Evolutionary conservation across 2,113 vertebrate genomes (phyloP).

Genomic region (Oreochromis niloticus): DNA sequence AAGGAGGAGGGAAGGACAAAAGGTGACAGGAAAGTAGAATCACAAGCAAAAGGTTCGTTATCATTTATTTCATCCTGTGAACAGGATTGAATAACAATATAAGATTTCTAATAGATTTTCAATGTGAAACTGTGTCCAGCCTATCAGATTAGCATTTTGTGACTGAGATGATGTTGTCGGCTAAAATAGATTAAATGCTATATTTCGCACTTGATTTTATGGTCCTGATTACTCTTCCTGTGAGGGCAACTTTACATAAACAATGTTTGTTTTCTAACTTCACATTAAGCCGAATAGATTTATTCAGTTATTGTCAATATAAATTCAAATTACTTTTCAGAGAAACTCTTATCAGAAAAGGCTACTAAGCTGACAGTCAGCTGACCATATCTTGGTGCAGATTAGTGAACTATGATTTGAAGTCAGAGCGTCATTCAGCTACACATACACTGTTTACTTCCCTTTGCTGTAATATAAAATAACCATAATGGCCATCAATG

Average conservation of each 20-base stretch:
- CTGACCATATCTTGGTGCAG: no score
- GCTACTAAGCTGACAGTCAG: not conserved
- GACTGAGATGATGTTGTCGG: not conserved
- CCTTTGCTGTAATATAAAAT: not conserved
- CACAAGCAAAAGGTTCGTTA: not conserved
- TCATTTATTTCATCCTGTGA: not conserved
- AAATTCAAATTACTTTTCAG: not conserved
- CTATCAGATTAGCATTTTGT: not conserved
- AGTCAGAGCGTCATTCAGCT: not conserved
- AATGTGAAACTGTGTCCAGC: not conserved
- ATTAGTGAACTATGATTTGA: not conserved
- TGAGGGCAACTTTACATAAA: not conserved
- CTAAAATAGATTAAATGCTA: not conserved
- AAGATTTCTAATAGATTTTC: not conserved
- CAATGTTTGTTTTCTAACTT: not conserved
- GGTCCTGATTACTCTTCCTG: not conserved
- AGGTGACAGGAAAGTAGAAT: not conserved
- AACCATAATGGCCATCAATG: not conserved
- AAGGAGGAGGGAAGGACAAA: not conserved
- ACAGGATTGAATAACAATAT: not conserved
- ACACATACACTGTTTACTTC: not conserved
- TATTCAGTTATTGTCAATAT: not conserved
- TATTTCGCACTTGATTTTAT: not conserved
- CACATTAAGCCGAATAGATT: fast-evolving
- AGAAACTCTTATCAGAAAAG: not conserved